Evolutionary conservation across 2,113 vertebrate genomes (phyloP), one percentile per base, ranked within the genome.

Genomic region (Lophius piscatorius): DNA sequence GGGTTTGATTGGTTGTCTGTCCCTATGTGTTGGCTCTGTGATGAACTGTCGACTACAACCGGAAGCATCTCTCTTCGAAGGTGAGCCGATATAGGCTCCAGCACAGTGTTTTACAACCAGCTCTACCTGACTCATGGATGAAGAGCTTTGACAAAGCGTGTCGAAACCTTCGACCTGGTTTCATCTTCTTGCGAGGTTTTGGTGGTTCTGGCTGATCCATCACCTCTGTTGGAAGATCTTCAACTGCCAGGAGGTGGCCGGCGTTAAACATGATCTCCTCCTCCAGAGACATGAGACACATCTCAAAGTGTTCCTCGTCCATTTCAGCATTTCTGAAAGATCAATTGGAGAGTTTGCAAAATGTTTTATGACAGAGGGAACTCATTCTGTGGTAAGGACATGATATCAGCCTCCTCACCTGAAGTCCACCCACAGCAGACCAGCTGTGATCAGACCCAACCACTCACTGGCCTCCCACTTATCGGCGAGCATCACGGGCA

Each of bases 401-500:
- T n/a, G n/a, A n/a, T n/a, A n/a, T n/a, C n/a, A n/a, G n/a, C n/a
- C n/a, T n/a, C n/a, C n/a, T 62, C 62, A 86, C 86, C 81, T 78
- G 74, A 88, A 82, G 64, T 84, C 81, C 23, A 81, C 49, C 83
- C 74, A 84, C n/a, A 86, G 77, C 57, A 81, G 59, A 0, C 77
- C 42, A 4, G 81, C 75, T 3, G 75, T 88, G 62, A 84, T 70
- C 72, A 86, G 76, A 1, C 80, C 82, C 40, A 88, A 70, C 80
- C 82, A 83, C 76, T 88, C 84, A 2, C 70, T 85, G 63, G 86
- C 76, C 70, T 84, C 81, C 86, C 83, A 86, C 69, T 81, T 46
- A n/a, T 62, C 24, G 10, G 66, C 20, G 45, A 86, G 11, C 83
- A 88, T 86, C 33, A 86, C 66, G 0, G 77, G 81, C 31, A 86